Conservation (phyloP, 1,140 invertebrate species). For the Bombus superbus region DNA sequence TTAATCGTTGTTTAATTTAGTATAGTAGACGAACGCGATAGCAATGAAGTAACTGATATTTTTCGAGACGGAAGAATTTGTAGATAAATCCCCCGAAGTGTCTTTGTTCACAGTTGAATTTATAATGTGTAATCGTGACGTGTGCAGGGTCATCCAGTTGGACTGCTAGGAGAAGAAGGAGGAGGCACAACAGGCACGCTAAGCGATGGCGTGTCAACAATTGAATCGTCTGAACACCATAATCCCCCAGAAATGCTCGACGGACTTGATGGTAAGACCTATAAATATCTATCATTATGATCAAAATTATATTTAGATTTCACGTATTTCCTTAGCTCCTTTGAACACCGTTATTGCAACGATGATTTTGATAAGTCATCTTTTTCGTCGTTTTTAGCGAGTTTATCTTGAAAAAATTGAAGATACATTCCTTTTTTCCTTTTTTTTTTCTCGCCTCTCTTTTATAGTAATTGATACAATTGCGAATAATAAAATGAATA, state of each 20-base stretch:
- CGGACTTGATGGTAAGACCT: slow-evolving; percentile 82
- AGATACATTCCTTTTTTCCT: neutral
- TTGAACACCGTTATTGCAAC: neutral
- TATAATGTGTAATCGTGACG: slow-evolving; percentile 35
- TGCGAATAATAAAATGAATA: too few relatives aligned
- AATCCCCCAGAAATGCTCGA: slow-evolving; percentile 82
- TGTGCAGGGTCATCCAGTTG: slow-evolving; percentile 79
- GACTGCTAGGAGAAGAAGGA: slow-evolving; percentile 78
- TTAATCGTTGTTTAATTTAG: neutral
- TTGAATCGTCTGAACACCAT: slow-evolving; percentile 80
- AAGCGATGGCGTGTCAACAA: slow-evolving; percentile 77
- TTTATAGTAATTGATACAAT: neutral
- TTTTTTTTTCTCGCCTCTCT: neutral
- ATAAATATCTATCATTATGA: slow-evolving; percentile 64
- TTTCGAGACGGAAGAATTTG: neutral
- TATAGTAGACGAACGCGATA: neutral
- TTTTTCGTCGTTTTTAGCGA: neutral
- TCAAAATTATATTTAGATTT: slow-evolving; percentile 66
- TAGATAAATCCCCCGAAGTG: neutral
- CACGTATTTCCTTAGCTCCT: slow-evolving; percentile 62
- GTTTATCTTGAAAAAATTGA: neutral
- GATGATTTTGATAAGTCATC: neutral
- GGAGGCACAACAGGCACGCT: slow-evolving; percentile 76
- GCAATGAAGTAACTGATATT: neutral
- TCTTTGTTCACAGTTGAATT: slow-evolving; percentile 7